Conservation (phyloP, 2,888 invertebrate species). For the Tholera decimalis region DNA sequence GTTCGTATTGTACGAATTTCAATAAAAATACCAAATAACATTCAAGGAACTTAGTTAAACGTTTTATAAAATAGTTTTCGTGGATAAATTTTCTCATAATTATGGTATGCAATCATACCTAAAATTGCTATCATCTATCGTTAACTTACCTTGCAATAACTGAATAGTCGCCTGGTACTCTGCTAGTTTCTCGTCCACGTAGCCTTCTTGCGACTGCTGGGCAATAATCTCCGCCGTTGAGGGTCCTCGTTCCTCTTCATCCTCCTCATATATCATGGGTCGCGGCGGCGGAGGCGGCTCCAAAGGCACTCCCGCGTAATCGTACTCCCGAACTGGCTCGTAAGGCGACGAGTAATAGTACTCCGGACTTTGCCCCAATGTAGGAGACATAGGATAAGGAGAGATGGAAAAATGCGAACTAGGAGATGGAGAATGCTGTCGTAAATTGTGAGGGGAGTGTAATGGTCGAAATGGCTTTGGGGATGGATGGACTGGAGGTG, state of each 20-base stretch:
- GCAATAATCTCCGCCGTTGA: constrained; percentile 98
- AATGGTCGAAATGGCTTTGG: constrained; percentile 89
- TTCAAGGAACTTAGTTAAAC: too few relatives aligned
- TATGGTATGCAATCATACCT: too few relatives aligned
- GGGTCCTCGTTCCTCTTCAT: constrained; percentile 94
- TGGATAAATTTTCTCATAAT: too few relatives aligned
- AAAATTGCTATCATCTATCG: too few relatives aligned
- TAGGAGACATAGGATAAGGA: constrained; percentile 90
- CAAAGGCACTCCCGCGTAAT: constrained; percentile 94
- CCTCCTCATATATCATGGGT: constrained; percentile 92
- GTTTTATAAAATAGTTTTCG: background rate
- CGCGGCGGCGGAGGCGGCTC: constrained; percentile 95
- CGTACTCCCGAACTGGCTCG: constrained; percentile 92
- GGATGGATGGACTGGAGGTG: constrained; percentile 91
- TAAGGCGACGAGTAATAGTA: constrained; percentile 92
- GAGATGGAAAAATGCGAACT: constrained; percentile 90
- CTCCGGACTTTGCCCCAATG: constrained; percentile 92
- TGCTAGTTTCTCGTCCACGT: constrained; percentile 97
- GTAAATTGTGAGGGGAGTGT: constrained; percentile 85
- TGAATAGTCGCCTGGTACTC: constrained; percentile 98
- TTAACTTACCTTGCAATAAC: constrained; percentile 95
- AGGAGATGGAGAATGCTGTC: constrained; percentile 87
- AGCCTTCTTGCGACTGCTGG: constrained; percentile 98
- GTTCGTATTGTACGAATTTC: background rate
- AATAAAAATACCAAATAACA: background rate